Percentiles rank a stretch among this genome's conserved stretches.
These are phyloP conservation scores for Parnassius mnemosyne DNA, from an alignment of 2,888 invertebrate genomes.

Conservation along the genomic window DNA sequence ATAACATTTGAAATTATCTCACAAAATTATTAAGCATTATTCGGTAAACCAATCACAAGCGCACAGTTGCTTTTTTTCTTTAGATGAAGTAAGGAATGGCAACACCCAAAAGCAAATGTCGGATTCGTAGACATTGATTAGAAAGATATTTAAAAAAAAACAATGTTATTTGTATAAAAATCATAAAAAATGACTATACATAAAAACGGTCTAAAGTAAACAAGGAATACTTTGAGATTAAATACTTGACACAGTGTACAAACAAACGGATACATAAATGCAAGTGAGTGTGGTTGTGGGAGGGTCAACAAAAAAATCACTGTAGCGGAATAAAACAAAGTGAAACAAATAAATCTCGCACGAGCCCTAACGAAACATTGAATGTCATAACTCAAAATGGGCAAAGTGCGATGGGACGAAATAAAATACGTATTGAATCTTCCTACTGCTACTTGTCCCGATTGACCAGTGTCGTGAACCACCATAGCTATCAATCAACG, in stretches of 20 bases:
- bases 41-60: constrained; percentile 79
- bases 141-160: constrained; percentile 30
- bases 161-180: constrained; percentile 33
- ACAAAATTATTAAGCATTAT: constrained; percentile 58
- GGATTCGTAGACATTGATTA: constrained; percentile 56
- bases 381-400: constrained; percentile 29
- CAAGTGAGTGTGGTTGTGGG: constrained; percentile 78
- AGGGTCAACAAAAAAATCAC: constrained; percentile 49
- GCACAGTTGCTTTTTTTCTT: constrained; percentile 42
- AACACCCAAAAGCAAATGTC: constrained; percentile 75
- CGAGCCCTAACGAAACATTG: constrained; percentile 29
- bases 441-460: background rate
- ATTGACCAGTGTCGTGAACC: constrained; percentile 34
- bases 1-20: constrained; percentile 34
- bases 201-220: constrained; percentile 2
- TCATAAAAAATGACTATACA: constrained; percentile 12
- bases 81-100: constrained; percentile 58
- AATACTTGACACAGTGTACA: constrained; percentile 31
- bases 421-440: background rate
- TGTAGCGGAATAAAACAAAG: constrained; percentile 60
- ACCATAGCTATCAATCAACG: constrained; percentile 60
- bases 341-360: constrained; percentile 18
- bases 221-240: constrained; percentile 25
- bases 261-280: constrained; percentile 65
- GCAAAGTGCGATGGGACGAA: constrained; percentile 4